Percentiles rank a stretch among this genome's conserved stretches.
phyloP scores from a whole-genome alignment of 2,888 invertebrate genomes.

The Mechanitis mazaeus region DNA sequence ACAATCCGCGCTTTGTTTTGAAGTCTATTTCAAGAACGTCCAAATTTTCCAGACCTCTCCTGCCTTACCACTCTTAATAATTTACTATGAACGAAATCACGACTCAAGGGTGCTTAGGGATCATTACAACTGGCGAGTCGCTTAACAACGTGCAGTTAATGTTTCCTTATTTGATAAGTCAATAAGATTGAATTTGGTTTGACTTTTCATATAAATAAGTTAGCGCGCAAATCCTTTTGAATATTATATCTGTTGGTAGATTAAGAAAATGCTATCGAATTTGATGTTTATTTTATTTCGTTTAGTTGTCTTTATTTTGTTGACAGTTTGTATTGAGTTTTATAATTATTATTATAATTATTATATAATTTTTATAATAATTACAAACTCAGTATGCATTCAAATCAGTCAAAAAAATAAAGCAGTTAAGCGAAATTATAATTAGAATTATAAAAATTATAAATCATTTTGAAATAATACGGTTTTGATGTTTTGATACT shows the following conservation, averaged over 20 bases:
- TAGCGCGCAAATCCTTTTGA: conserved; percentile 30
- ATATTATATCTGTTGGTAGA: conserved; percentile 55
- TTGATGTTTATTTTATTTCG: conserved; percentile 48
- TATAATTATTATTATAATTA: too few relatives aligned
- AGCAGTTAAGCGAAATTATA: too few relatives aligned
- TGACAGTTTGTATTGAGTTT: not conserved
- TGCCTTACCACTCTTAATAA: conserved; percentile 16
- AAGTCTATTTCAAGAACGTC: conserved; percentile 52
- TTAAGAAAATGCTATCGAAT: conserved; percentile 50
- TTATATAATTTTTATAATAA: too few relatives aligned
- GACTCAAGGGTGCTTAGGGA: conserved; percentile 32
- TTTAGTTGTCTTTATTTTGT: conserved; percentile 35
- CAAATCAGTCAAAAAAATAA: too few relatives aligned
- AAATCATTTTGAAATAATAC: too few relatives aligned
- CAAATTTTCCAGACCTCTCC: conserved; percentile 26
- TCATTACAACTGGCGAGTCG: conserved; percentile 46
- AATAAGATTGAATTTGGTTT: conserved; percentile 45
- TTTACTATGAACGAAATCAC: conserved; percentile 14
- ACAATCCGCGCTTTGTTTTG: conserved; percentile 70
- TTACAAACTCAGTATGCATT: too few relatives aligned
- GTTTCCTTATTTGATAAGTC: conserved; percentile 35
- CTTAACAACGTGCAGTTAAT: conserved; percentile 38
- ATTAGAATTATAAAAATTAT: too few relatives aligned
- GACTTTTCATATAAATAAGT: conserved; percentile 10
- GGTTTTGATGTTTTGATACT: too few relatives aligned